Base-by-base conservation (phyloP, 1,140 invertebrate genomes). In the Agrypnia vestita region DNA sequence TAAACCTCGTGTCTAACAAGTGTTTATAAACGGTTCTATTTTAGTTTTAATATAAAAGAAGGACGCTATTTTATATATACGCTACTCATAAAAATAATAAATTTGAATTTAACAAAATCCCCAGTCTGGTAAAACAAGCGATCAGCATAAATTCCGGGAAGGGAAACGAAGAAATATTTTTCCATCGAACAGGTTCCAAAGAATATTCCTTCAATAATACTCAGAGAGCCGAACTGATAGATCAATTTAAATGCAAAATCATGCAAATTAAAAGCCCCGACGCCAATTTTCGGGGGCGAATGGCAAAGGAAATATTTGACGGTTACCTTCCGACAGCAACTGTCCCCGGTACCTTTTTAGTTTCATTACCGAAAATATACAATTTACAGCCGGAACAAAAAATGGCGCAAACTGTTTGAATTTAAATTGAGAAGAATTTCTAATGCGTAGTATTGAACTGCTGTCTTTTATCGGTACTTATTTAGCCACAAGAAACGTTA, bases 221-320 rank as follows among this genome's bases (percentile, higher is more conserved):
- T 49, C 47, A 47, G 35, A 71, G n/a, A 12, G 46, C 7, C 17
- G 47, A 43, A 13, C 44, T 17, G 47, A 71, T 44, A 71, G 19
- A 71, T 71, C 67, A 13, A 71, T 71, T 51, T 71, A 71, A 71
- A 71, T 71, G 67, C 67, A 21, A 71, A 71, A 71, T 71, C 67
- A 53, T 25, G 67, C 67, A 71, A 71, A 71, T 71, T 71, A 71
- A 71, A 71, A 71, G 47, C 67, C 47, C 19, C 47, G 46, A 3
- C 35, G 62, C 44, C n/a, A 46, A 71, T 71, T 71, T 47, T 49
- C 67, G 4, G 17, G 47, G 35, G 67, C 49, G 35, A 51, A 71
- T 71, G 4, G 12, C 12, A 25, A 25, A 49, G 15, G 15, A 64
- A 12, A 64, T 35, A 64, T 53, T 51, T 53, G 19, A 7, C 9